phyloP scores from a whole-genome alignment of 1,140 invertebrate species.

The Hyphantria cunea region DNA sequence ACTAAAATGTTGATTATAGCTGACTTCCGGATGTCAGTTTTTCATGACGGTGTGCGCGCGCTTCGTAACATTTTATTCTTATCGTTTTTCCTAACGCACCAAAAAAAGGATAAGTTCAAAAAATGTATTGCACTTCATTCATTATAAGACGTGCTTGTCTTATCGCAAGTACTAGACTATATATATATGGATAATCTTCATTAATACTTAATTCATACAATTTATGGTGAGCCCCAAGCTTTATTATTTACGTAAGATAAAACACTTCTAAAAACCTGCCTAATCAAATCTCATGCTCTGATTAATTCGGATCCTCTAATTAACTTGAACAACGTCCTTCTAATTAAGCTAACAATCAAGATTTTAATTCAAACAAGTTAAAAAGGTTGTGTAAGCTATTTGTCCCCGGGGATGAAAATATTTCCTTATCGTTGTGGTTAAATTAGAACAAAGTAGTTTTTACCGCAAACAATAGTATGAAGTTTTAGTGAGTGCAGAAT shows the following conservation, averaged over 20 bases:
- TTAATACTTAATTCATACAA: too few species aligned
- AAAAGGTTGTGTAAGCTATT: constrained; percentile 1
- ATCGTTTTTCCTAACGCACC: too few species aligned
- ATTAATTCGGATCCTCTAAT: background rate
- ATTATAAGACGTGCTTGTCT: too few species aligned
- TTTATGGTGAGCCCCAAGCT: too few species aligned
- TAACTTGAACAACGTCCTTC: background rate
- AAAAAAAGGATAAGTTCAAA: too few species aligned
- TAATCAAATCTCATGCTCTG: background rate
- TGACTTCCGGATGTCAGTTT: too few species aligned
- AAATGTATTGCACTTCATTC: too few species aligned
- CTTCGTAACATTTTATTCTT: too few species aligned
- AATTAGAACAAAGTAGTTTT: constrained; percentile 25
- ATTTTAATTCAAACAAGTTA: constrained; percentile 1
- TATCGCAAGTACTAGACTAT: too few species aligned
- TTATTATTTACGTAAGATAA: background rate
- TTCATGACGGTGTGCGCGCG: too few species aligned
- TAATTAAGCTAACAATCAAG: constrained; percentile 4
- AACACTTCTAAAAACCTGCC: background rate
- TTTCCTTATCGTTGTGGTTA: constrained; percentile 8
- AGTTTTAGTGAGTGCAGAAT: constrained; percentile 26
- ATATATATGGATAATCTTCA: too few species aligned
- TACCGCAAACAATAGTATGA: constrained; percentile 18
- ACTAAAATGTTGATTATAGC: too few species aligned
- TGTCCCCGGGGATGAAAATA: constrained; percentile 5